Evolutionary conservation across 2,113 vertebrate genomes (phyloP).

Genomic region (Camelus bactrianus): DNA sequence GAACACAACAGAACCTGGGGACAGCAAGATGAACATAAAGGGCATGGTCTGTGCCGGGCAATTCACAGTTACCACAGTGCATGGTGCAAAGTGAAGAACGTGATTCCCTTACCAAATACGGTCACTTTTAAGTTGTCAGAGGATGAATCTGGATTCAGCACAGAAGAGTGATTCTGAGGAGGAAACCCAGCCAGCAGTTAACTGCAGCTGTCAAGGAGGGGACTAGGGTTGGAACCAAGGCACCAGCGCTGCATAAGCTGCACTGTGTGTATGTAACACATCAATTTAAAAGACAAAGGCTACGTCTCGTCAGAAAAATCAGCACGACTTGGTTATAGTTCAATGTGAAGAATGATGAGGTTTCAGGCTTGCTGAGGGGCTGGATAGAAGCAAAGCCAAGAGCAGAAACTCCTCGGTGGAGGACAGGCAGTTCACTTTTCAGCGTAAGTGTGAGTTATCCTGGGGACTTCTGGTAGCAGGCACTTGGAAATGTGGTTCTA

Average conservation of each 20-base stretch:
- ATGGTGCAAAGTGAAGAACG: not conserved
- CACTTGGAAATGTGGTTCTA: not conserved
- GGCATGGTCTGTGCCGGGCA: not conserved
- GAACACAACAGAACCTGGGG: not conserved
- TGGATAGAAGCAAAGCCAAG: not conserved
- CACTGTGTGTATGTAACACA: not conserved
- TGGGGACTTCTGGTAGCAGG: not conserved
- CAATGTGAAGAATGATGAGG: not conserved
- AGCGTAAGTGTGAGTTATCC: not conserved
- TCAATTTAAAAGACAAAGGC: not conserved
- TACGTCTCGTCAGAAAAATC: not conserved
- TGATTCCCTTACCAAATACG: not conserved
- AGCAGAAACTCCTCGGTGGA: not conserved
- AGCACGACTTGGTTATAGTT: not conserved
- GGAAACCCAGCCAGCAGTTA: not conserved
- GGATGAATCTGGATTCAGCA: not conserved
- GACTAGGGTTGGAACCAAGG: not conserved
- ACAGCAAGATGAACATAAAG: not conserved
- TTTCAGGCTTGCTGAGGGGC: not conserved
- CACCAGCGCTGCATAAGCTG: not conserved
- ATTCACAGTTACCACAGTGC: not conserved
- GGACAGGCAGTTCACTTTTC: not conserved
- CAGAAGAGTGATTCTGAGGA: not conserved
- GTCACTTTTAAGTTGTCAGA: not conserved
- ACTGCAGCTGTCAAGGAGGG: not conserved